A percentile compares a stretch with the other conserved stretches of the same genome.
Conservation (phyloP, 1,140 invertebrate species). For the Diachasmimorpha longicaudata region DNA sequence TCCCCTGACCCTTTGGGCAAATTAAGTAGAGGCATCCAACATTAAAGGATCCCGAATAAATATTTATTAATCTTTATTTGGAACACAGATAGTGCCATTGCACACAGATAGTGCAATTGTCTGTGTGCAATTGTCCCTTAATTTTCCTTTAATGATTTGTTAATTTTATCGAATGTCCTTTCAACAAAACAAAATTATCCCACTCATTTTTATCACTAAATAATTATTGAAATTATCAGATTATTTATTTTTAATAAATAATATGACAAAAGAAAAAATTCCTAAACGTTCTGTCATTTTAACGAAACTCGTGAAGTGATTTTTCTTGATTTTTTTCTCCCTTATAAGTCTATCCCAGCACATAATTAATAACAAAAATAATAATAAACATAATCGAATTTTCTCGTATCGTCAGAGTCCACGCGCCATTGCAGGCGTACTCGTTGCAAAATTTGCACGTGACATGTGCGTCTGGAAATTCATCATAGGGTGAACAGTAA, state of each 20-base stretch:
- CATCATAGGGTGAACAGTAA: slow-evolving; percentile 42
- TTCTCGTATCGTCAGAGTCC: neutral
- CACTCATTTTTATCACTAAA: too few relatives aligned
- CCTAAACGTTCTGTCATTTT: too few relatives aligned
- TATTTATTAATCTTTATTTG: neutral
- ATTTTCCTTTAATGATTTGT: slow-evolving; percentile 30
- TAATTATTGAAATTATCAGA: too few relatives aligned
- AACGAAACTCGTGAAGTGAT: too few relatives aligned
- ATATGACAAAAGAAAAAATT: too few relatives aligned
- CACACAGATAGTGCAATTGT: too few relatives aligned
- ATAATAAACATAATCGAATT: neutral
- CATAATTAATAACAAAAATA: neutral
- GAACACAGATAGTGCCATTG: too few relatives aligned
- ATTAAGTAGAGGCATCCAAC: neutral
- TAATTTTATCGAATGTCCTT: slow-evolving; percentile 19
- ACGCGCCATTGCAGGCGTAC: slow-evolving; percentile 46
- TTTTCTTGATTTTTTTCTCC: too few relatives aligned
- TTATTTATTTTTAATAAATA: too few relatives aligned
- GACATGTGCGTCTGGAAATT: slow-evolving; percentile 42
- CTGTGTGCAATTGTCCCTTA: slow-evolving; percentile 31
- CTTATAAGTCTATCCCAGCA: neutral
- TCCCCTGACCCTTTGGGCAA: neutral
- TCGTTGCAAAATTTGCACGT: slow-evolving; percentile 47
- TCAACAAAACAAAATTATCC: too few relatives aligned
- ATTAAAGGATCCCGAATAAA: neutral